Conservation (phyloP, 2,113 vertebrate genomes). For the Rhea americana region DNA sequence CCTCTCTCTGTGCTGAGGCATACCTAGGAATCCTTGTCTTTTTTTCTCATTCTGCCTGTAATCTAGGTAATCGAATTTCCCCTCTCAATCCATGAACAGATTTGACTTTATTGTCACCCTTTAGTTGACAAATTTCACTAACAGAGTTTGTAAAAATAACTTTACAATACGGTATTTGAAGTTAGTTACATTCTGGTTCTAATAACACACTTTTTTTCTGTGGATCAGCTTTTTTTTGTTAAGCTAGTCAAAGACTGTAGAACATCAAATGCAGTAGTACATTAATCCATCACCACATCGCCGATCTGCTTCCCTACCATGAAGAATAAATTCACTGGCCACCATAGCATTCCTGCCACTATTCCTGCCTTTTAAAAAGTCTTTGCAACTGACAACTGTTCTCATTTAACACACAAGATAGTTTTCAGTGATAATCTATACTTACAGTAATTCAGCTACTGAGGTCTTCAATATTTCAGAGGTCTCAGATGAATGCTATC, state of each 20-base stretch:
- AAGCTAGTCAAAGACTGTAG: neutral
- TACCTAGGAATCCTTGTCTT: neutral
- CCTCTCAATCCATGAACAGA: neutral
- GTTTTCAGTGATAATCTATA: constrained; percentile 35
- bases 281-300: constrained; percentile 1
- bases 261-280: neutral
- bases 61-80: neutral
- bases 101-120: neutral
- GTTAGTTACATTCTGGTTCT: neutral
- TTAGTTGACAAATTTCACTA: constrained; percentile 21
- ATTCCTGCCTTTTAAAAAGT: neutral
- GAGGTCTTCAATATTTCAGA: neutral
- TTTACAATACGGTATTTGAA: neutral
- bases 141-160: neutral
- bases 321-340: neutral
- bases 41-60: neutral
- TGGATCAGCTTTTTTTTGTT: neutral
- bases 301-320: neutral
- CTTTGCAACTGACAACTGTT: neutral
- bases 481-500: constrained; percentile 42
- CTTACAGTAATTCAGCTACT: constrained; percentile 13
- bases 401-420: neutral
- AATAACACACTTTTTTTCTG: neutral
- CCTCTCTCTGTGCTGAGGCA: neutral
- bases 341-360: neutral